Base-by-base conservation (phyloP, 2,888 invertebrate species). In the Parnassius smintheus region DNA sequence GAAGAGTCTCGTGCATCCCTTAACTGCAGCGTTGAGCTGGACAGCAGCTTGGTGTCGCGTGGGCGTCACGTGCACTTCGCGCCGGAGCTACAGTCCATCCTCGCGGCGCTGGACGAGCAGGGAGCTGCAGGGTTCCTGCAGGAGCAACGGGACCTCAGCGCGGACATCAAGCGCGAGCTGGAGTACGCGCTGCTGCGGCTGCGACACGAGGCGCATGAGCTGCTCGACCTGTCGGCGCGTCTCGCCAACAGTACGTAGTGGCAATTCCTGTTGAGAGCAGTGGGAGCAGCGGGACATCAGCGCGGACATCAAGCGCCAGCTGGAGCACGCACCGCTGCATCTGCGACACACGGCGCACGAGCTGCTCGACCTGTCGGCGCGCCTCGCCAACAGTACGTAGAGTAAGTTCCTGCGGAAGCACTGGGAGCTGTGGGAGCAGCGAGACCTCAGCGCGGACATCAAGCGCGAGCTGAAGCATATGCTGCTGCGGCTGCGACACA, bases 341-440 rank as follows among this genome's bases (percentile, higher is more conserved):
- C 82, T 96, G 58, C 93, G 94, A 66, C 80, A 89, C 9, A 96
- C 96, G 75, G 96, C 96, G 0, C 94, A 94, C 46, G 94, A 94
- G 25, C 84, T 96, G 68, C 85, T 96, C 55, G 93, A 94, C 46
- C 80, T 95, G n/a, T 94, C 94, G 0, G 75, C 85, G 3, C 78
- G 78, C 12, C 72, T 85, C 18, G 18, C 57, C 7, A 68, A 68
- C 60, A 85, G 88, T 86, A 9, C 75, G 82, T 80, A 10, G 18
- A 1, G 18, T 18, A 18, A 18, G 18, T 18, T 18, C 18, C 18
- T 18, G 18, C 18, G 18, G 18, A 1, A 18, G 18, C 18, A 18
- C 18, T 18, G 18, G 18, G 18, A 18, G 18, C 18, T 0, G 12
- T 93, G 93, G 62, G 78, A 83, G n/a, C 88, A 89, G 72, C 72